phyloP scores from a whole-genome alignment of 2,888 invertebrate genomes.

The Neuroscelio doddi region DNA sequence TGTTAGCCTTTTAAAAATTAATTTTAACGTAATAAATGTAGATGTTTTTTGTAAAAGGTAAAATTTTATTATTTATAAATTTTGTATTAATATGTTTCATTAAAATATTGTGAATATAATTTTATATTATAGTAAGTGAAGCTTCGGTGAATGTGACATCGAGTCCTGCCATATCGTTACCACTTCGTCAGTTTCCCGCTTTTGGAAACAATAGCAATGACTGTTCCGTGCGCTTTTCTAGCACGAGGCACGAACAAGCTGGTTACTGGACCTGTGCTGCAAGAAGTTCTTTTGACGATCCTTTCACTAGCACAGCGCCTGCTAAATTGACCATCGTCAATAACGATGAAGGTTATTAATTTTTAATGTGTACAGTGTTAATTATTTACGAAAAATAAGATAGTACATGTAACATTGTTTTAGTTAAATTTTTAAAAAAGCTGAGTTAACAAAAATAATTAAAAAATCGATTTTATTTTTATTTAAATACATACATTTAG shows the following conservation, averaged over 20 bases:
- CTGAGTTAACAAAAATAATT: not conserved
- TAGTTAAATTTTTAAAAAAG: not conserved
- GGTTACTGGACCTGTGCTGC: conserved; percentile 70
- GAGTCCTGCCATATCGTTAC: conserved; percentile 54
- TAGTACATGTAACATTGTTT: no score
- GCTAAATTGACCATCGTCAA: conserved; percentile 64
- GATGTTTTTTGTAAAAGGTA: no score
- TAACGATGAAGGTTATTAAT: conserved; percentile 54
- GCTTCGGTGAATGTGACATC: conserved; percentile 50
- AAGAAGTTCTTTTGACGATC: conserved; percentile 57
- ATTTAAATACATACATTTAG: no score
- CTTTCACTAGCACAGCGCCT: conserved; percentile 65
- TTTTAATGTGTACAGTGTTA: conserved; percentile 1
- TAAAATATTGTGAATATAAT: no score
- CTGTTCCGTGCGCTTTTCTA: conserved; percentile 68
- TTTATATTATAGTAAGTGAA: conserved; percentile 50
- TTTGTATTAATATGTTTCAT: no score
- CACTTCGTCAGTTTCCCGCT: conserved; percentile 66
- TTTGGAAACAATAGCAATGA: conserved; percentile 69
- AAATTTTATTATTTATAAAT: no score
- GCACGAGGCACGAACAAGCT: conserved; percentile 66
- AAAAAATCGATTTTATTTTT: not conserved
- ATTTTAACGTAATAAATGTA: no score
- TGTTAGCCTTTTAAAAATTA: no score
- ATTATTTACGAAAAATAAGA: no score